Evolutionary conservation across 2,797 vertebrate species (phyloP), one percentile per base, ranked within the genome.

Genomic region (Fringilla coelebs): DNA sequence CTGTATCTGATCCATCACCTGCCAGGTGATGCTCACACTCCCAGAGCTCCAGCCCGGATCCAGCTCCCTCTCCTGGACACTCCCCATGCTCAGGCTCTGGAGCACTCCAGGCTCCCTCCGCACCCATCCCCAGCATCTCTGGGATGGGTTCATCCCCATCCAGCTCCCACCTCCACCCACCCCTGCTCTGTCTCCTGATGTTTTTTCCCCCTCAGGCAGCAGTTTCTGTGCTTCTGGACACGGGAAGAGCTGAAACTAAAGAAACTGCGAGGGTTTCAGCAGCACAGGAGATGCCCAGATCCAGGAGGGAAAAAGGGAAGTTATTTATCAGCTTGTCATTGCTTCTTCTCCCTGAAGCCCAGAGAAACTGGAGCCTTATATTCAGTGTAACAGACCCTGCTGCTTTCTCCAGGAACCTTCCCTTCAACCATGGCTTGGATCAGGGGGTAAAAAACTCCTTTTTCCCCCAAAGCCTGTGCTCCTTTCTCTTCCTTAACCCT

Each of bases 51-150:
- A 1, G 4, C 72, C 95, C 1, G 1, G 61, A 61, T 36, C 79
- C 94, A 40, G 96, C 94, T 96, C 94, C 94, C 85, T 93, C 96
- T 95, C 93, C 94, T 91, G 93, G 96, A 91, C 83, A 13, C 66
- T 89, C 26, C 75, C 79, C 88, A 9, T 3, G 51, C 78, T 43
- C 32, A 38, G 10, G 1, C 25, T 7, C 41, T 10, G 41, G 41
- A 22, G 9, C 32, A 3, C 6, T 9, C 38, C 1, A 0, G 18
- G 70, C 70, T 86, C 55, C 21, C 17, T 41, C 48, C 32, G 18
- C 31, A 3, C 41, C n/a, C 71, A 36, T 31, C 43, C 8, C 32
- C 75, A 46, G 51, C 34, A 36, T 3, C 63, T 49, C 6, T 2
- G 16, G 46, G 80, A 48, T 54, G 26, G 28, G 13, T 14, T 31